These are phyloP conservation scores for Pogoniulus pusillus DNA, from an alignment of 2,797 vertebrate genomes.

Conservation along the genomic window DNA sequence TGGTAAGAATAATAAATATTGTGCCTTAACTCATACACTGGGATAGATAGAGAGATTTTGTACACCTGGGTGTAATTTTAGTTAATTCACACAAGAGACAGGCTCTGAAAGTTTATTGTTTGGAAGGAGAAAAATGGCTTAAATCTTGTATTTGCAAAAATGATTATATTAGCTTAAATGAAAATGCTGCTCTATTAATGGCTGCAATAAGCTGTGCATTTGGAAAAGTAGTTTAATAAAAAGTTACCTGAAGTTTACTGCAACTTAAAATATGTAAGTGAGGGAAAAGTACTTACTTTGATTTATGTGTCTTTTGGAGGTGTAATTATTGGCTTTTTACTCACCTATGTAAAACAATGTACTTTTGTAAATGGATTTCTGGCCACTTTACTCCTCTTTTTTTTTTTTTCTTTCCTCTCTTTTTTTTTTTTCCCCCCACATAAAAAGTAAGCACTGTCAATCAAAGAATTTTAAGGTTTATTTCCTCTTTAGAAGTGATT, in stretches of 20 bases:
- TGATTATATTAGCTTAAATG: slow-evolving; percentile 79
- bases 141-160: slow-evolving; percentile 78
- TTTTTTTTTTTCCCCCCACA: slow-evolving; percentile 16
- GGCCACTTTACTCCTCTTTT: slow-evolving; percentile 79
- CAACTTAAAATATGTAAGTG: slow-evolving; percentile 81
- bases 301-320: slow-evolving; percentile 83
- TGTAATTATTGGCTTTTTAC: slow-evolving; percentile 85
- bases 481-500: slow-evolving; percentile 85
- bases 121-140: slow-evolving; percentile 69
- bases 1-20: slow-evolving; percentile 82
- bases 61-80: slow-evolving; percentile 80
- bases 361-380: slow-evolving; percentile 85
- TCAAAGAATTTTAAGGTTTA: slow-evolving; percentile 86
- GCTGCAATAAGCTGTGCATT: slow-evolving; percentile 74
- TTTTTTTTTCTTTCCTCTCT: neutral
- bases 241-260: slow-evolving; percentile 80
- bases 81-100: slow-evolving; percentile 81
- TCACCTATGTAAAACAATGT: slow-evolving; percentile 85
- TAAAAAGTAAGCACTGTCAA: slow-evolving; percentile 85
- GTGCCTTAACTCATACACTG: slow-evolving; percentile 73
- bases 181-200: slow-evolving; percentile 77
- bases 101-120: slow-evolving; percentile 79
- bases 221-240: slow-evolving; percentile 78
- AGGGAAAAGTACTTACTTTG: slow-evolving; percentile 81
- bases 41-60: slow-evolving; percentile 74